Conservation (phyloP, 2,797 vertebrate genomes). For the Eupleurogrammus muticus region DNA sequence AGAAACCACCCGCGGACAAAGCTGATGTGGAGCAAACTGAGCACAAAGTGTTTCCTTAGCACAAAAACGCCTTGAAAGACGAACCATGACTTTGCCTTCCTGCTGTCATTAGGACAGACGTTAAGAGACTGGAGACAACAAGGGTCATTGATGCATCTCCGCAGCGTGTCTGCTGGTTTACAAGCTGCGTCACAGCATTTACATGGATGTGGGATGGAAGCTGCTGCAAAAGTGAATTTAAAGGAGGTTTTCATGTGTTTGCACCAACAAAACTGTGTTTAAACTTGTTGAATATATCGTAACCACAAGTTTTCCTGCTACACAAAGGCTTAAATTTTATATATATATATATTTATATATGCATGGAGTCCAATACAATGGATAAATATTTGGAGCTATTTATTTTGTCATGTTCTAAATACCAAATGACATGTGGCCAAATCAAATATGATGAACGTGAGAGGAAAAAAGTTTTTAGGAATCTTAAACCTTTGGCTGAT, state of each 20-base stretch:
- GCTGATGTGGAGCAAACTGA: constrained; percentile 50
- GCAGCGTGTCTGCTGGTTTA: constrained; percentile 36
- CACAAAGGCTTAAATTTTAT: too few relatives aligned
- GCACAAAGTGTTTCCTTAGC: constrained; percentile 47
- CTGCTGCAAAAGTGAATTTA: constrained; percentile 25
- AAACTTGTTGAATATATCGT: constrained; percentile 14
- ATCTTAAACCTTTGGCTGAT: too few relatives aligned
- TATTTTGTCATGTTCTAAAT: too few relatives aligned
- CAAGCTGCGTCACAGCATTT: constrained; percentile 8
- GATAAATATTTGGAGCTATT: too few relatives aligned
- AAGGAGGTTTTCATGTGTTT: constrained; percentile 12
- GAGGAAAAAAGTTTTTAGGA: too few relatives aligned
- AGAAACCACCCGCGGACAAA: constrained; percentile 46
- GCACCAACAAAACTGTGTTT: background rate
- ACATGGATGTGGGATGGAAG: too few relatives aligned
- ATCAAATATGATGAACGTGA: too few relatives aligned
- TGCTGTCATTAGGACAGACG: constrained; percentile 34
- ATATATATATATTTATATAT: too few relatives aligned
- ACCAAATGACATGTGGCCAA: too few relatives aligned
- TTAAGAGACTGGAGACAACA: constrained; percentile 24
- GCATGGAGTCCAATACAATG: too few relatives aligned
- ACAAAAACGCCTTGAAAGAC: constrained; percentile 21
- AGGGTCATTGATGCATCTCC: constrained; percentile 42
- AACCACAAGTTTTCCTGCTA: too few relatives aligned
- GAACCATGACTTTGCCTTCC: constrained; percentile 20